A percentile compares a stretch with the other conserved stretches of the same genome.
Conservation (phyloP, 2,797 vertebrate genomes). For the Notamacropus eugenii region DNA sequence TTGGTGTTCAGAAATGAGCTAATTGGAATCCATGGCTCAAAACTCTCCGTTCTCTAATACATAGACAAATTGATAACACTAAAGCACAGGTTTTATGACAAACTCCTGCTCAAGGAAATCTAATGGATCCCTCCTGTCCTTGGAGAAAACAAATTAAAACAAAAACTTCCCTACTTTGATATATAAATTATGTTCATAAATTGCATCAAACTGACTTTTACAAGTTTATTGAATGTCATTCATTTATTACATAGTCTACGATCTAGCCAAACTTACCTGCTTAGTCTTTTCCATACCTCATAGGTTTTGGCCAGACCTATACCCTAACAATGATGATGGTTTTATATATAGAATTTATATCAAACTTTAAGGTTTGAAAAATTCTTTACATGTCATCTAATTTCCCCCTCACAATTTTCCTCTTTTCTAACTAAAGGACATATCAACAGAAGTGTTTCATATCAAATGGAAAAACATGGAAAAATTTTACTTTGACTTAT, state of each 20-base stretch:
- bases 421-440: neutral
- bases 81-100: neutral
- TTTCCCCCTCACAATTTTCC: neutral
- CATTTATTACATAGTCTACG: neutral
- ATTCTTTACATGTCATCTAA: neutral
- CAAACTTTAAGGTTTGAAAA: neutral
- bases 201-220: neutral
- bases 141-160: neutral
- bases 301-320: neutral
- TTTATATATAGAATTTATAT: neutral
- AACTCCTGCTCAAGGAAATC: neutral
- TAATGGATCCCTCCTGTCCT: neutral
- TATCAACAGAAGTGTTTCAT: neutral
- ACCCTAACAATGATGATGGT: neutral
- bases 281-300: neutral
- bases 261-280: neutral
- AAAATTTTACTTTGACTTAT: neutral
- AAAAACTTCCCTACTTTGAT: neutral
- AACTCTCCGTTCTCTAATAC: neutral
- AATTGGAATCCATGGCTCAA: neutral
- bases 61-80: neutral
- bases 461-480: neutral
- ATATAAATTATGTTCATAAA: neutral
- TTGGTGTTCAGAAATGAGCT: neutral
- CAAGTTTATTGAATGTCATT: neutral